Evolutionary conservation across 1,140 invertebrate species (phyloP), one percentile per base, ranked within the genome.

Genomic region (Formica exsecta): DNA sequence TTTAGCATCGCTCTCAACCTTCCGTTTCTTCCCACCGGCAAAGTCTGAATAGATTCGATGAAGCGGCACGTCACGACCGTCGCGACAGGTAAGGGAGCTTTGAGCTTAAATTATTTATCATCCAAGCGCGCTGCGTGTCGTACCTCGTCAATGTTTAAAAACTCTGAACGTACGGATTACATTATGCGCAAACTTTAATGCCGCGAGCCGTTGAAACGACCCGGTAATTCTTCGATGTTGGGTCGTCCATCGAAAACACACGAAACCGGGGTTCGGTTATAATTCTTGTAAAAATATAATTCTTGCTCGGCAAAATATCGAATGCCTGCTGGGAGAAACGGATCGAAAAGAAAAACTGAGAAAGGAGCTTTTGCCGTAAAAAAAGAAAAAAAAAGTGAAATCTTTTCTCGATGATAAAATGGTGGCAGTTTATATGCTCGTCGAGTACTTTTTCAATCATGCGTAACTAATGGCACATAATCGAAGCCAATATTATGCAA

Each of bases 71-170:
- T 66, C 77, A 61, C 54, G 64, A 75, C 44, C 22, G 38, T 57
- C 13, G 79, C 68, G 79, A 88, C 86, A 85, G 75, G 75, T 65
- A 70, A 75, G 75, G 80, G 83, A 86, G 62, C 87, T 89, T 86
- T 81, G 83, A 89, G 87, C 84, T 61, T 89, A 89, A 89, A 86
- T 89, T 89, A 81, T 89, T 89, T 89, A 89, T 44, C 83, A 71
- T 68, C 68, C 74, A 41, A 57, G 62, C 87, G 61, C n/a, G 51
- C 48, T 76, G 16, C 68, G 66, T 44, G 87, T 89, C 88, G 70
- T 22, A 48, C 48, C 76, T 86, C 48, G 84, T 89, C 74, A 89
- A 89, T 89, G 68, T 86, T 89, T 89, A 75, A 89, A 89, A 89
- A 86, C 57, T 25, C 19, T 8, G 29, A 51, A 76, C 83, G 76